phyloP scores from a whole-genome alignment of 2,888 invertebrate species.

The Mactromeris polynyma region DNA sequence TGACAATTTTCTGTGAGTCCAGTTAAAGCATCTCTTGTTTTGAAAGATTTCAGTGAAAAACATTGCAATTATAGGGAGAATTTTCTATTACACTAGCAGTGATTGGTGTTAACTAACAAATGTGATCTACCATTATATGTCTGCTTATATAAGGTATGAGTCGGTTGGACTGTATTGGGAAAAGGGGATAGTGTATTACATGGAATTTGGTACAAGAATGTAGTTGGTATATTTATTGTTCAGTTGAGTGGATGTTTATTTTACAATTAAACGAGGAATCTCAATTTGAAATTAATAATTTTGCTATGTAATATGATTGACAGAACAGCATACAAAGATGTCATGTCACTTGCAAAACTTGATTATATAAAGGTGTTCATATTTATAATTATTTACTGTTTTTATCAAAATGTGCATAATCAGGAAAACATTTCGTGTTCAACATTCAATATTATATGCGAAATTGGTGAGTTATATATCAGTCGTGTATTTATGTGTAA shows the following conservation, averaged over 20 bases:
- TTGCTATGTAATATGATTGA: not conserved
- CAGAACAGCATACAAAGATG: not conserved
- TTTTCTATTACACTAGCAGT: not conserved
- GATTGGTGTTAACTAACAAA: not conserved
- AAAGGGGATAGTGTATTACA: not conserved
- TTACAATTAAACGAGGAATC: not conserved
- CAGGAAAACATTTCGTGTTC: not conserved
- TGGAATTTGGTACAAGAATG: not conserved
- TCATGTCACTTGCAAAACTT: not conserved
- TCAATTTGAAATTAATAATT: not conserved
- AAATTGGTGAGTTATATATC: not conserved
- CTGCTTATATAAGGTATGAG: not conserved
- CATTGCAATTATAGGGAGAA: no score
- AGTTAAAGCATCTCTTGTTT: no score
- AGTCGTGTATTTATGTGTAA: not conserved
- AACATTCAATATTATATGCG: not conserved
- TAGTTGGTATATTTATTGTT: no score
- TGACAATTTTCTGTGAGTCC: no score
- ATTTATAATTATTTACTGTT: not conserved
- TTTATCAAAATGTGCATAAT: not conserved
- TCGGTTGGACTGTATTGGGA: not conserved
- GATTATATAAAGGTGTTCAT: not conserved
- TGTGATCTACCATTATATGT: not conserved
- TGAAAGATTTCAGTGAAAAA: no score
- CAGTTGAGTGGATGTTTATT: not conserved